These are phyloP conservation scores for Aepyceros melampus DNA, from an alignment of 2,113 vertebrate species.

Conservation along the genomic window DNA sequence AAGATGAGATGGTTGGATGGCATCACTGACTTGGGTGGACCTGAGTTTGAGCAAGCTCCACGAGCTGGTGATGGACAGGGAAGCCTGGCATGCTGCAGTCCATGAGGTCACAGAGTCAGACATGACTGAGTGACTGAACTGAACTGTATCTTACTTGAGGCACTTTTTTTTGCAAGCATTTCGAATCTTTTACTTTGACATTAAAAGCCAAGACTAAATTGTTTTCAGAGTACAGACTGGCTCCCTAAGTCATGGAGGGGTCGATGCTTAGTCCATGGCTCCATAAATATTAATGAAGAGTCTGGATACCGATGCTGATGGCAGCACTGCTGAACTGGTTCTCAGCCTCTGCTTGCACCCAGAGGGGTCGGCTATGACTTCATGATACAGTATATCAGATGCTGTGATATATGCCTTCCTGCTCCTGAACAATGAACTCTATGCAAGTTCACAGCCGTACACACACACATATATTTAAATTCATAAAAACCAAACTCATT, in stretches of 20 bases:
- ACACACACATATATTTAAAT: not conserved
- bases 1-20: not conserved
- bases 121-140: not conserved
- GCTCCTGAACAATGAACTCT: not conserved
- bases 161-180: not conserved
- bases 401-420: slow-evolving; percentile 25
- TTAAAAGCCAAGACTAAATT: slow-evolving; percentile 35
- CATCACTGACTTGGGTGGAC: not conserved
- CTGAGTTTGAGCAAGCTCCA: not conserved
- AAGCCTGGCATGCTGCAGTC: not conserved
- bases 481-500: not conserved
- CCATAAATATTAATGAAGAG: slow-evolving; percentile 42
- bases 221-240: not conserved
- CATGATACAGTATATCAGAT: not conserved
- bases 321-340: not conserved
- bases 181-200: not conserved
- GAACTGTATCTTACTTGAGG: not conserved
- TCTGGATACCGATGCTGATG: not conserved
- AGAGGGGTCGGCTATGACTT: not conserved
- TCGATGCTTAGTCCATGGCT: not conserved
- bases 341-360: not conserved
- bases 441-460: not conserved
- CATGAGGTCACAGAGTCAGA: not conserved
- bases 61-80: not conserved
- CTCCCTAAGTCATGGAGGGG: not conserved